Evolutionary conservation across 2,888 invertebrate species (phyloP).

Genomic region (Ormyrus nitidulus): DNA sequence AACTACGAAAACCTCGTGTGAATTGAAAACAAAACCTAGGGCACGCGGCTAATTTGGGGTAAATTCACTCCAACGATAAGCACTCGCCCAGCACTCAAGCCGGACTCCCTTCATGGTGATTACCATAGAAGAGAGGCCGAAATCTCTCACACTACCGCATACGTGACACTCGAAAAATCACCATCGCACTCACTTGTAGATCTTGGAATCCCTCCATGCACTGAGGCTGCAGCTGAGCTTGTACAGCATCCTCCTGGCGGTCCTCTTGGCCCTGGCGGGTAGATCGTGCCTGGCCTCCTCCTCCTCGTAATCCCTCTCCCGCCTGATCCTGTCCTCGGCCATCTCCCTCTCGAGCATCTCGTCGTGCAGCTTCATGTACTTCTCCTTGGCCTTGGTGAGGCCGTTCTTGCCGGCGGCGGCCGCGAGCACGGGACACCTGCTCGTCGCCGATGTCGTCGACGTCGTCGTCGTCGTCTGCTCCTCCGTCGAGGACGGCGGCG

Average conservation of each 20-base stretch:
- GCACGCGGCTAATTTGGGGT: no score
- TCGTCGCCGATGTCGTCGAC: constrained; percentile 11
- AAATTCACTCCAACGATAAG: no score
- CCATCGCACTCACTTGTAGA: constrained; percentile 52
- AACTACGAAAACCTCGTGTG: no score
- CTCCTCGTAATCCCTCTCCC: constrained; percentile 33
- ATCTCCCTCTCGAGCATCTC: constrained; percentile 63
- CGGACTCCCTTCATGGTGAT: no score
- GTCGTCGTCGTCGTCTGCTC: not conserved
- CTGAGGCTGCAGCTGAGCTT: constrained; percentile 66
- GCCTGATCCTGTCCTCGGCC: not conserved
- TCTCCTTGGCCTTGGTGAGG: constrained; percentile 65
- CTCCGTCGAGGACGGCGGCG: not conserved
- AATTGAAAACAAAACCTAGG: no score
- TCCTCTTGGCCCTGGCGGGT: constrained; percentile 77
- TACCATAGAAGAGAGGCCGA: no score
- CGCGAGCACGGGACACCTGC: no score
- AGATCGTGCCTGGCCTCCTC: constrained; percentile 70
- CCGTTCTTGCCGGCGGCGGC: constrained; percentile 13
- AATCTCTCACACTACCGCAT: no score
- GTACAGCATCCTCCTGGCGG: constrained; percentile 75
- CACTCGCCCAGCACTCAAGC: no score
- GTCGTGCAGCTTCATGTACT: constrained; percentile 67
- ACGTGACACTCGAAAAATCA: no score
- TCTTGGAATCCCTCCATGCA: constrained; percentile 45